These are phyloP conservation scores for Mus pahari DNA, from an alignment of 2,113 vertebrate species.

Conservation along the genomic window DNA sequence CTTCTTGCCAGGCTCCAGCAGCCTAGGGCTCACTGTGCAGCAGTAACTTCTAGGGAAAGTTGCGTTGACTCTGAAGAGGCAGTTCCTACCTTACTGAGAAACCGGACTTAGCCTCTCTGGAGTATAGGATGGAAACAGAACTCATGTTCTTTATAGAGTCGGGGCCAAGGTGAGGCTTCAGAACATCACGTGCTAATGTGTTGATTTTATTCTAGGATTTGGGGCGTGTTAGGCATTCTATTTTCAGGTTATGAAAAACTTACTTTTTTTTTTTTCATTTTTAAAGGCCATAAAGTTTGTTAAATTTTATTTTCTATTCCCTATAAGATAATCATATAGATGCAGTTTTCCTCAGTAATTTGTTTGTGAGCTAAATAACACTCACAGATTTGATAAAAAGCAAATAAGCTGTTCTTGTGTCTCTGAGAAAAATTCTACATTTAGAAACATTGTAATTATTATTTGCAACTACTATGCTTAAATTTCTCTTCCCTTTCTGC, in stretches of 20 bases:
- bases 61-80: not conserved
- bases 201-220: not conserved
- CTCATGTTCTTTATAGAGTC: not conserved
- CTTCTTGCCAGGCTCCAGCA: too few relatives aligned
- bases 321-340: not conserved
- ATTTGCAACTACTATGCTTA: not conserved
- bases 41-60: accelerated
- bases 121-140: not conserved
- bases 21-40: not conserved
- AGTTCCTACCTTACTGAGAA: not conserved
- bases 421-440: not conserved
- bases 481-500: too few relatives aligned
- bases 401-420: not conserved
- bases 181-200: not conserved
- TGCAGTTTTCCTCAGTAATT: not conserved
- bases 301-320: not conserved
- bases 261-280: not conserved
- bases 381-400: not conserved
- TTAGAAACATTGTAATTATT: not conserved
- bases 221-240: not conserved
- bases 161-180: not conserved
- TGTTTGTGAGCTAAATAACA: not conserved
- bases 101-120: too few relatives aligned
- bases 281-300: not conserved
- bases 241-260: not conserved